Evolutionary conservation across 2,888 invertebrate species (phyloP), one percentile per base, ranked within the genome.

Genomic region (Lampropteryx suffumata): DNA sequence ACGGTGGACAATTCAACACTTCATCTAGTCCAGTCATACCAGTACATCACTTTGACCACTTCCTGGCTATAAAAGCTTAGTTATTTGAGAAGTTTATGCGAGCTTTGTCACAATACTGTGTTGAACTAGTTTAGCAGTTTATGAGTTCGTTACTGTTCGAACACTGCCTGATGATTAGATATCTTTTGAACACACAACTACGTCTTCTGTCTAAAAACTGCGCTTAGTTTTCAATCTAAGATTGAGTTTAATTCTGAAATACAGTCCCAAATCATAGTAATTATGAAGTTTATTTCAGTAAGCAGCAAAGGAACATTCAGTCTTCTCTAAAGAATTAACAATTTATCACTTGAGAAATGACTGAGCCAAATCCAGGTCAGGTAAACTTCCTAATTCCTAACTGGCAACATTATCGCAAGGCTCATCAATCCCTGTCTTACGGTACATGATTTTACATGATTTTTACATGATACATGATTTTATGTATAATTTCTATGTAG

Each of bases 1-100:
- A 87, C 72, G 65, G 64, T 59, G 69, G 74, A 79, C 78, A 81
- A 80, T 80, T 62, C 55, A 64, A 47, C 65, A 69, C 70, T 68
- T 64, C 66, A 61, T 59, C 59, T 53, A 52, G 61, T 59, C 58
- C 56, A 48, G 65, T 63, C 17, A 42, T 21, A 17, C 17, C 21
- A 27, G 33, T 33, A 30, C 24, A 45, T 57, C 48, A 61, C 13
- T n/a, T 21, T 27, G 6, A 36, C 21, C 17, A 30, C 48, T 55
- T 59, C 58, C 58, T 45, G 52, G 50, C 44, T 36, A 45, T 50
- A 50, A 55, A 35, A 36, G 42, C 32, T 50, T 30, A 34, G 37
- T 33, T 46, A 41, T 37, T 37, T 30, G 32, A 27, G 24, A 35
- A 10, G 30, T 43, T 36, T 37, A 27, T 49, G 49, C 2, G 33